These are phyloP conservation scores for Aldrovandia affinis DNA, from an alignment of 2,797 vertebrate genomes.

Conservation along the genomic window DNA sequence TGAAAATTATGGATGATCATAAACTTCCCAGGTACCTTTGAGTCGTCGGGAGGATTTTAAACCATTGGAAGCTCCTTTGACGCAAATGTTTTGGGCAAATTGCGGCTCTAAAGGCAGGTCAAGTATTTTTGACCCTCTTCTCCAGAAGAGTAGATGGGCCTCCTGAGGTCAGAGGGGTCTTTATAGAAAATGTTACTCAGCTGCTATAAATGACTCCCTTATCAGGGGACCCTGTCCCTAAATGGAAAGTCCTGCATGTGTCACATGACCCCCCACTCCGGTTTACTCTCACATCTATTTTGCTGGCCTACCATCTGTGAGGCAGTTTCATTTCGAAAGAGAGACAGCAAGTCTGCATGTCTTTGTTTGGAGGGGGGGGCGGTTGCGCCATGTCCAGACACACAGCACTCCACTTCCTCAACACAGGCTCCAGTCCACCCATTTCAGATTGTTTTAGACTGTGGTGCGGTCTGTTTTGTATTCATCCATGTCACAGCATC, in stretches of 20 bases:
- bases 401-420: not conserved
- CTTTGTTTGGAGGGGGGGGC: not conserved
- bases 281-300: constrained; percentile 77
- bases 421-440: not conserved
- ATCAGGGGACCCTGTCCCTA: constrained; percentile 3
- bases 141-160: not conserved
- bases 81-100: not conserved
- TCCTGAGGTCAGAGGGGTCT: not conserved
- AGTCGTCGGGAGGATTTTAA: not conserved
- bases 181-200: not conserved
- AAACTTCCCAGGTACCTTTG: not conserved
- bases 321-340: constrained; percentile 66
- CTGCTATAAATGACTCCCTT: not conserved
- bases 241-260: not conserved
- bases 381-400: not conserved
- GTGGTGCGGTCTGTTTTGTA: not conserved
- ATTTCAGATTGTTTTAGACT: too few species aligned
- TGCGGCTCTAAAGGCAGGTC: not conserved
- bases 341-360: constrained; percentile 65
- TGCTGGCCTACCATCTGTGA: constrained; percentile 74
- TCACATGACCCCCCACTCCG: not conserved
- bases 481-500: not conserved
- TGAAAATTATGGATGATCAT: not conserved
- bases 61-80: not conserved
- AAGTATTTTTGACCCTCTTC: not conserved